Evolutionary conservation across 2,113 vertebrate species (phyloP).

Genomic region (Nyctibius bracteatus): DNA sequence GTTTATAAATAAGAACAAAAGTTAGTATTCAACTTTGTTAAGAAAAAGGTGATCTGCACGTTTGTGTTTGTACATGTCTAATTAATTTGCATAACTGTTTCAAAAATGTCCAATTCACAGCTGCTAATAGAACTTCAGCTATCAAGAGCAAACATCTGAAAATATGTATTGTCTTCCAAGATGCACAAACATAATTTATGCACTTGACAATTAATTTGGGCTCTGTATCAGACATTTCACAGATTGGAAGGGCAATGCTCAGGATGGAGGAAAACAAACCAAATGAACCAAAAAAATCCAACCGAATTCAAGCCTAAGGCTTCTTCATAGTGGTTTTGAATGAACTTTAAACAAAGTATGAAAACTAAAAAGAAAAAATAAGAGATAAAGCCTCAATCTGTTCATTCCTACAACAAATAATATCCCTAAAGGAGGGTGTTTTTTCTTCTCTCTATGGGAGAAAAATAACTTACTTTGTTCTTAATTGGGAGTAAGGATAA

Average conservation of each 20-base stretch:
- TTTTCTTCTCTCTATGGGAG: not conserved
- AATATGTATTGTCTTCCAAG: not conserved
- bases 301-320: not conserved
- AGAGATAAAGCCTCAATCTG: not conserved
- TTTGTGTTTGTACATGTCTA: not conserved
- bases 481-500: not conserved
- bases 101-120: not conserved
- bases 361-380: not conserved
- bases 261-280: not conserved
- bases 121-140: not conserved
- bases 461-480: not conserved
- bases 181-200: not conserved
- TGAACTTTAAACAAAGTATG: not conserved
- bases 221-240: not conserved
- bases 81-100: constrained; percentile 13
- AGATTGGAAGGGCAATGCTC: not conserved
- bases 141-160: constrained; percentile 1
- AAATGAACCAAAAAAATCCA: not conserved
- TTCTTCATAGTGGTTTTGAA: not conserved
- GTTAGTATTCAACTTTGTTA: not conserved
- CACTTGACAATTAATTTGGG: not conserved
- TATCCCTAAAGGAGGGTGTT: accelerated
- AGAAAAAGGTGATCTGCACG: not conserved
- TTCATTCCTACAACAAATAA: not conserved
- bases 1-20: not conserved